Evolutionary conservation across 2,113 vertebrate genomes (phyloP), one percentile per base, ranked within the genome.

Genomic region (Crotalus viridis): DNA sequence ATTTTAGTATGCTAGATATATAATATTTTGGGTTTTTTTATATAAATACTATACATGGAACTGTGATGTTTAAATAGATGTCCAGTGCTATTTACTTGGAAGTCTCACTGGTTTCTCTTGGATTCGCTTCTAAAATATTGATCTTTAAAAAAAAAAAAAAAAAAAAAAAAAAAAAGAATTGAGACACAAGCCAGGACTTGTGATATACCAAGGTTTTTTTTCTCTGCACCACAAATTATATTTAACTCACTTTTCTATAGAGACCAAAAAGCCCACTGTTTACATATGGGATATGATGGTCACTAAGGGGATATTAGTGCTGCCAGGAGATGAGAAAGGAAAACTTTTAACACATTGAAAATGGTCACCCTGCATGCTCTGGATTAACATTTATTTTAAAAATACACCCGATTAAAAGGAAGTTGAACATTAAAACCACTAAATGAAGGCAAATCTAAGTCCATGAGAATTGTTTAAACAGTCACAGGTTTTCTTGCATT

Each of bases 371-470:
- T 28, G 12, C 57, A 85, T 33, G 8, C 0, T 86, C 61, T 57
- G 21, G 43, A 89, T 26, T 88, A 55, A 89, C 52, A 52, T 81
- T 90, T 91, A 90, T 87, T 93, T 92, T 87, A n/a, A 91, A 55
- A 55, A 89, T 17, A 1, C 1, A 69, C 46, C 28, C 61, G 69
- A 39, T 33, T 91, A 4, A 57, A 92, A 88, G 28, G 54, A 93
- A 88, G 46, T 24, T 88, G 85, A 61, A n/a, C 4, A 22, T 74
- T 48, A 87, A 57, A 89, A 87, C n/a, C 7, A 15, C 21, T 52
- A 89, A 88, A 55, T 39, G 22, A 52, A 1, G 61, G 46, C 55
- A n/a, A 48, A 52, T 48, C 54, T 92, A 87, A 28, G 33, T 15
- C 46, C 46, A 26, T n/a, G 43, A 21, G 33, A 85, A 24, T 56